Percentiles rank a stretch among this genome's conserved stretches.
These are phyloP conservation scores for Euzophera pinguis DNA, from an alignment of 2,888 invertebrate species.

Conservation along the genomic window DNA sequence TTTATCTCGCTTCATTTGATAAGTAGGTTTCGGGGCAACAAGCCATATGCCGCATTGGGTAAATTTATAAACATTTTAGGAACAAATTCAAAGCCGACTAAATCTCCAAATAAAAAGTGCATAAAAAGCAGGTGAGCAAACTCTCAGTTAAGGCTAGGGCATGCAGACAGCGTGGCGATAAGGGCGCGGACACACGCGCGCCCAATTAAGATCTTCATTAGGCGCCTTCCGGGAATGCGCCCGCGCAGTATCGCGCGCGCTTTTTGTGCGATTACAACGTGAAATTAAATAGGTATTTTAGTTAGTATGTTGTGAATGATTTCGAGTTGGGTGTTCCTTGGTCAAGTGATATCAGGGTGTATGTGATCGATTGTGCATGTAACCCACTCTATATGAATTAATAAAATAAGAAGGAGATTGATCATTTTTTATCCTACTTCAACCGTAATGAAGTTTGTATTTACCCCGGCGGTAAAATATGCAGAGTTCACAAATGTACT, in stretches of 20 bases:
- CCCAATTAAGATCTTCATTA: constrained; percentile 75
- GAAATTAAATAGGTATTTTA: constrained; percentile 7
- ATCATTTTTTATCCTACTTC: too few species aligned
- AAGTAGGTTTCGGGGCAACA: too few species aligned
- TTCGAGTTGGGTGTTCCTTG: constrained; percentile 2
- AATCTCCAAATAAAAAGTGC: background rate
- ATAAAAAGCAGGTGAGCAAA: constrained; percentile 3
- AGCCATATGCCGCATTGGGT: too few species aligned
- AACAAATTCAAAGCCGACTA: background rate
- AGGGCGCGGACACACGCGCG: constrained; percentile 46
- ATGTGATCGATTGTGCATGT: too few species aligned
- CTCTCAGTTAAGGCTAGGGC: background rate
- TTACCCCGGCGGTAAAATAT: too few species aligned
- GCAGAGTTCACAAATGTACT: background rate
- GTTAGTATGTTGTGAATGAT: background rate
- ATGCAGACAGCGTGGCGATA: constrained; percentile 9
- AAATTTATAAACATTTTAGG: too few species aligned
- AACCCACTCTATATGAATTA: too few species aligned
- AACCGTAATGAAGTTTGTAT: too few species aligned
- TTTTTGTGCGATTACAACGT: constrained; percentile 10
- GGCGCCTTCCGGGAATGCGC: constrained; percentile 53
- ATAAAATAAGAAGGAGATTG: too few species aligned
- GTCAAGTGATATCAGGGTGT: too few species aligned
- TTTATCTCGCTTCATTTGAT: too few species aligned
- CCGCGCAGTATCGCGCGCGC: constrained; percentile 38